Evolutionary conservation across 2,888 invertebrate species (phyloP), one percentile per base, ranked within the genome.

Genomic region (Thera britannica): DNA sequence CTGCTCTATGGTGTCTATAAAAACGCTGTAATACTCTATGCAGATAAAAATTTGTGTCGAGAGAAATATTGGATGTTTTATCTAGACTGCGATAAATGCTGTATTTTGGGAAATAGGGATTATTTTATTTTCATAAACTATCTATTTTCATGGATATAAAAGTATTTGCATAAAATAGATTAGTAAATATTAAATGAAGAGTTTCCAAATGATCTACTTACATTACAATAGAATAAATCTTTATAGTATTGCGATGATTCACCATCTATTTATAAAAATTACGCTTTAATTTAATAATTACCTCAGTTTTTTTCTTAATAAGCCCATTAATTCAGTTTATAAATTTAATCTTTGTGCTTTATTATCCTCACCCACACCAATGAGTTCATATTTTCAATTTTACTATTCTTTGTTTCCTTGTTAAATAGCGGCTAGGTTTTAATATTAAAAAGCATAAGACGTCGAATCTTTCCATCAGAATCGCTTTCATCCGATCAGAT

Each of bases 1-100:
- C 44, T 38, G 61, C 63, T 66, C 70, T 63, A 70, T 66, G 62
- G 65, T 70, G 60, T 72, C 68, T 68, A 72, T 72, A 71, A 74
- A 72, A 71, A 71, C 44, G 70, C 61, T 69, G 67, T 71, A 62
- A 71, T 72, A 59, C 67, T 54, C 12, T 67, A 63, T 60, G 67
- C 70, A 62, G 51, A 60, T 70, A 68, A 71, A 70, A 72, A 58
- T 70, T 55, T 65, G 64, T 67, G 64, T 60, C 46, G 67, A 70
- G 36, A 62, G 72, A 72, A 65, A 67, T 68, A 66, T 70, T 35
- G 61, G 61, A 52, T 38, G 44, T 63, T 64, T 66, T 62, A 66
- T 46, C 12, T 41, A 35, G 44, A 51, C 44, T 65, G 65, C 41
- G 61, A 46, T 55, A 8, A 23, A 46, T 12, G 36, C 35, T 35